Evolutionary conservation across 1,140 invertebrate species (phyloP).

Genomic region (Myzus persicae): DNA sequence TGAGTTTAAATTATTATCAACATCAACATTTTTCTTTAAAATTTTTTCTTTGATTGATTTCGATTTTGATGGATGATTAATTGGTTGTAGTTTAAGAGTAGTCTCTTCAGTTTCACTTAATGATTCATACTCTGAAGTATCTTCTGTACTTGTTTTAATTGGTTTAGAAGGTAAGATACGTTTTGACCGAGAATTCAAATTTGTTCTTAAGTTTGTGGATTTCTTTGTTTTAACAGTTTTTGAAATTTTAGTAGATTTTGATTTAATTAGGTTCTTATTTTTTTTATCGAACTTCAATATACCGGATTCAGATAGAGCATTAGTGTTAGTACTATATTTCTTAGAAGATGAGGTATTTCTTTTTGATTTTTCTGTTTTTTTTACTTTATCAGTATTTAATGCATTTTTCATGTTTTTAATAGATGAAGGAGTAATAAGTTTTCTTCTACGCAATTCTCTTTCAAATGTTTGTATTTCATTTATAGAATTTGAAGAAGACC

Average conservation of each 20-base stretch:
- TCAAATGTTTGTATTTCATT: neutral
- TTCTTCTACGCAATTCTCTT: neutral
- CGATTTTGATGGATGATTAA: neutral
- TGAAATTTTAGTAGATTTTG: neutral
- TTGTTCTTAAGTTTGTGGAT: neutral
- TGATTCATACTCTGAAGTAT: constrained; percentile 38
- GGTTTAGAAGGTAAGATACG: constrained; percentile 29
- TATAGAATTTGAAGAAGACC: neutral
- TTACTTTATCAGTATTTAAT: neutral
- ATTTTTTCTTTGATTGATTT: neutral
- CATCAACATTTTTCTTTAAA: neutral
- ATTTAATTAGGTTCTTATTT: neutral
- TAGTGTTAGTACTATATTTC: neutral
- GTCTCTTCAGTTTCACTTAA: neutral
- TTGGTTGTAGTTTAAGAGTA: neutral
- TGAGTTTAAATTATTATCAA: neutral
- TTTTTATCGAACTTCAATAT: neutral
- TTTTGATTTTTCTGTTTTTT: neutral
- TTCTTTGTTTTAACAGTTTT: constrained; percentile 37
- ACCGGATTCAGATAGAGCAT: neutral
- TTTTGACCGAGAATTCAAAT: neutral
- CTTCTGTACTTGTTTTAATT: neutral
- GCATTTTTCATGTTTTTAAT: neutral
- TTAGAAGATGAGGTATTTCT: neutral
- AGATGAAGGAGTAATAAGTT: neutral